Conservation (phyloP, 2,888 invertebrate genomes). For the Drosophila tanythrix region DNA sequence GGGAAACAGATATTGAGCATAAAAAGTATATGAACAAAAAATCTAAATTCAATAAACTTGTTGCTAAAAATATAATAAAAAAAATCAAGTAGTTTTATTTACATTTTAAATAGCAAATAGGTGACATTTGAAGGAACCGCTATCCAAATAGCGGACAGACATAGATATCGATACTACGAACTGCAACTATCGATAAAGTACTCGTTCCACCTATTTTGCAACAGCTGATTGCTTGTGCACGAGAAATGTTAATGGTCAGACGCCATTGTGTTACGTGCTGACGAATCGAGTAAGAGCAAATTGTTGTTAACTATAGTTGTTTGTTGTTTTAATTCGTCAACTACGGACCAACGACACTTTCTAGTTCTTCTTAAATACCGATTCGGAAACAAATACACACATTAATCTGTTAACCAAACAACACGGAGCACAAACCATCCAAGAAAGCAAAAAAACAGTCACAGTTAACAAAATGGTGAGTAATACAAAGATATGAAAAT, state of each 20-base stretch:
- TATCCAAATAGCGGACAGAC: not conserved
- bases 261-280: conserved; percentile 65
- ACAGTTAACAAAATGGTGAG: conserved; percentile 71
- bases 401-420: not conserved
- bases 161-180: conserved; percentile 26
- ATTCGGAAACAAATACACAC: conserved; percentile 8
- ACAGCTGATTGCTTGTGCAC: conserved; percentile 45
- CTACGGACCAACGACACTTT: conserved; percentile 1
- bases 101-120: not conserved
- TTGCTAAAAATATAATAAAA: conserved; percentile 69
- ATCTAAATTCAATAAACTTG: conserved; percentile 83
- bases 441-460: conserved; percentile 40
- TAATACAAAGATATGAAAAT: conserved; percentile 58
- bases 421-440: not conserved
- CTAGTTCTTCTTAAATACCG: conserved; percentile 24
- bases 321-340: conserved; percentile 12
- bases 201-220: conserved; percentile 28
- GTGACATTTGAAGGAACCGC: not conserved
- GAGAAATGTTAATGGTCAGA: conserved; percentile 46
- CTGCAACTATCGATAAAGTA: not conserved
- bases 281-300: conserved; percentile 59
- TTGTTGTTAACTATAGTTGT: conserved; percentile 43
- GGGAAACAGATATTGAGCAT: conserved; percentile 65
- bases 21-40: conserved; percentile 72
- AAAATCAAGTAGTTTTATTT: conserved; percentile 28